Evolutionary conservation across 1,140 invertebrate species (phyloP).

Genomic region (Leptinotarsa undecemlineata): DNA sequence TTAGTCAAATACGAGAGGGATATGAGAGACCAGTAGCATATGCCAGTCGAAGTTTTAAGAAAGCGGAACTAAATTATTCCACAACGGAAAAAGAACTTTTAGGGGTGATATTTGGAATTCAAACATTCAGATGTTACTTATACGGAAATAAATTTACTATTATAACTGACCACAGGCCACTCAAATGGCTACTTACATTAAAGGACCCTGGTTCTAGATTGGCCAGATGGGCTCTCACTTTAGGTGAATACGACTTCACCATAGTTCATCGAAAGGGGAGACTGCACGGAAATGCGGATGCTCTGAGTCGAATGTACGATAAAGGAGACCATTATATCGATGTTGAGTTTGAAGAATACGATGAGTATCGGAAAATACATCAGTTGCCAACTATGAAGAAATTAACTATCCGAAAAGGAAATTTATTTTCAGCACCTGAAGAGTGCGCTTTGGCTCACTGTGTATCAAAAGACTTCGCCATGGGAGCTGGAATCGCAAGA

Average conservation of each 20-base stretch:
- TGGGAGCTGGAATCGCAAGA: neutral
- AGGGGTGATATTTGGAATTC: conserved; percentile 12
- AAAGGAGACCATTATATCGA: conserved; percentile 1
- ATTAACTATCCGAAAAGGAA: neutral
- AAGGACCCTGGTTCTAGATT: conserved; percentile 30
- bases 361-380: neutral
- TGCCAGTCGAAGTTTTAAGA: neutral
- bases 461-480: conserved; percentile 8
- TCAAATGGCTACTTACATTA: conserved; percentile 25
- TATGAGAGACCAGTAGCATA: conserved; percentile 19
- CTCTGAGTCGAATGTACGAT: conserved; percentile 12
- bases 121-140: conserved; percentile 26
- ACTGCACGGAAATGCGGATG: conserved; percentile 14
- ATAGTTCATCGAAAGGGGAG: conserved; percentile 13
- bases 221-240: conserved; percentile 12
- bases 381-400: neutral
- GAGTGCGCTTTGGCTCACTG: neutral
- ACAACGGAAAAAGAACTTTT: conserved; percentile 27
- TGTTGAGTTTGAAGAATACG: neutral
- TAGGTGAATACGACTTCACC: conserved; percentile 26
- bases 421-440: conserved; percentile 3
- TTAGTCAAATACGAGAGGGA: conserved; percentile 19
- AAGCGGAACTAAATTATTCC: conserved; percentile 11
- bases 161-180: conserved; percentile 21
- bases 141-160: conserved; percentile 23